A percentile compares a stretch with the other conserved stretches of the same genome.
These are phyloP conservation scores for Acipenser transmontanus DNA, from an alignment of 2,797 vertebrate species.

Conservation along the genomic window DNA sequence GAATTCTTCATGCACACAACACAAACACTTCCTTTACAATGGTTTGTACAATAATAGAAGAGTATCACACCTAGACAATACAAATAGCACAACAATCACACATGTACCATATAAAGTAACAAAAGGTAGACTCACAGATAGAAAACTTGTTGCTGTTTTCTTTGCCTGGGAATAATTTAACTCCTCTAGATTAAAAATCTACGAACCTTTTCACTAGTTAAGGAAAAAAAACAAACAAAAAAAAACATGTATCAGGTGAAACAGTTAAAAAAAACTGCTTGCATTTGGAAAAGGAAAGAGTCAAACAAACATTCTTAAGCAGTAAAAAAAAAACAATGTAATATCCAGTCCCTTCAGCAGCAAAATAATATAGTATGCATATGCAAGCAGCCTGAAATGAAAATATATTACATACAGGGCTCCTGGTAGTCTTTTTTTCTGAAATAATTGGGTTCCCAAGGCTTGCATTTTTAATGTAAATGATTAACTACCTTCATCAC, in stretches of 20 bases:
- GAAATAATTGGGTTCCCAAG: constrained; percentile 26
- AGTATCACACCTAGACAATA: constrained; percentile 51
- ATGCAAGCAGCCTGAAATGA: constrained; percentile 26
- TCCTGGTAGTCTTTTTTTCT: constrained; percentile 34
- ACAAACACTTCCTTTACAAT: constrained; percentile 28
- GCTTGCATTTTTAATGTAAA: not conserved
- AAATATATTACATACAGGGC: constrained; percentile 29
- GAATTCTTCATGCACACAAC: constrained; percentile 35
- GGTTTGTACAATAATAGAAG: constrained; percentile 30
- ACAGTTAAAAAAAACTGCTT: constrained; percentile 63
- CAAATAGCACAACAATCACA: constrained; percentile 58
- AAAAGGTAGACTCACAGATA: constrained; percentile 97
- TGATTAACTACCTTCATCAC: no score
- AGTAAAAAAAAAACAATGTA: constrained; percentile 24
- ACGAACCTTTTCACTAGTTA: constrained; percentile 98
- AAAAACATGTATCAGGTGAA: constrained; percentile 77
- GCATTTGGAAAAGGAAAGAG: constrained; percentile 49
- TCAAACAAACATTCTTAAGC: constrained; percentile 34
- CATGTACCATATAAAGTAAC: constrained; percentile 74
- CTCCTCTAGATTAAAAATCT: constrained; percentile 99
- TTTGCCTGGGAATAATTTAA: constrained; percentile 99
- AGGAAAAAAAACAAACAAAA: constrained; percentile 81
- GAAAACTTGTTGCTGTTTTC: constrained; percentile 99
- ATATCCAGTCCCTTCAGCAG: constrained; percentile 9
- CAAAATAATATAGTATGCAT: constrained; percentile 28